A percentile compares a stretch with the other conserved stretches of the same genome.
Evolutionary conservation across 1,140 invertebrate species (phyloP).

Genomic region (Drusus annulatus): DNA sequence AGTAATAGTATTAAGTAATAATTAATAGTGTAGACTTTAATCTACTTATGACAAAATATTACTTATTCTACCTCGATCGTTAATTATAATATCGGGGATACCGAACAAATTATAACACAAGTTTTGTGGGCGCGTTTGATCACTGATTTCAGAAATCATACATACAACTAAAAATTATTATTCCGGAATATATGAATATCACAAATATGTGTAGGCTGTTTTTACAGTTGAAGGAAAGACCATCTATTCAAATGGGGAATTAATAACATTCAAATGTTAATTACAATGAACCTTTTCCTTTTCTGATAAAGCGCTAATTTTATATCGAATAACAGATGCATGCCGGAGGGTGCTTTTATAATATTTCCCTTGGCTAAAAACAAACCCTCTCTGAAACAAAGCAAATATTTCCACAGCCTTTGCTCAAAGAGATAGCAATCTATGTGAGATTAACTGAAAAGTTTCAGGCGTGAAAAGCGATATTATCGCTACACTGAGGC

Average conservation of each 20-base stretch:
- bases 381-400: conserved; percentile 46
- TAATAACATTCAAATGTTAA: conserved; percentile 15
- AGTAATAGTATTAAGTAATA: too few relatives aligned
- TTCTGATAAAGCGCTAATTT: conserved; percentile 26
- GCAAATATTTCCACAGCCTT: conserved; percentile 50
- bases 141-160: too few relatives aligned
- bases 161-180: too few relatives aligned
- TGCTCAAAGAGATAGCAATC: conserved; percentile 48
- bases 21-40: too few relatives aligned
- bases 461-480: conserved; percentile 43
- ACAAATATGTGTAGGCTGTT: too few relatives aligned
- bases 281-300: conserved; percentile 20
- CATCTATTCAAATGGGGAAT: not conserved
- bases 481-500: conserved; percentile 39
- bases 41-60: too few relatives aligned
- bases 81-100: too few relatives aligned
- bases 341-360: conserved; percentile 32
- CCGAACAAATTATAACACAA: too few relatives aligned
- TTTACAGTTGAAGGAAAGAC: not conserved
- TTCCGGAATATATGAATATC: too few relatives aligned
- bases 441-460: conserved; percentile 49
- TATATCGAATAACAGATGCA: conserved; percentile 40
- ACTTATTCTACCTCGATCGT: too few relatives aligned
- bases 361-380: conserved; percentile 40
- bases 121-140: too few relatives aligned